Evolutionary conservation across 2,888 invertebrate species (phyloP).

Genomic region (Agriopis leucophaearia): DNA sequence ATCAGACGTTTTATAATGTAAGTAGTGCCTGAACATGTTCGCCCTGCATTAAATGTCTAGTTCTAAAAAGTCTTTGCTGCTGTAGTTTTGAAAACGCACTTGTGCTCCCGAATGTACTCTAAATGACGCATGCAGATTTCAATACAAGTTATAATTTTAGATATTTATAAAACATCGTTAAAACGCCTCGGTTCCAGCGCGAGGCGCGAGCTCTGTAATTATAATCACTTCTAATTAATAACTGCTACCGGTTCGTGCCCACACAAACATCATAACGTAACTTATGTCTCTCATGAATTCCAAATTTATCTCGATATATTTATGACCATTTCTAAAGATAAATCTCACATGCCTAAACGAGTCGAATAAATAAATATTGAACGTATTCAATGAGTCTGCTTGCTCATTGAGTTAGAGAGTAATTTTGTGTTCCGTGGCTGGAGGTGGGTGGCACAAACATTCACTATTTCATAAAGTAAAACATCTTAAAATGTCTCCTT

Average conservation of each 20-base stretch:
- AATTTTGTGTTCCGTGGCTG: conserved; percentile 38
- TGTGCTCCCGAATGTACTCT: conserved; percentile 49
- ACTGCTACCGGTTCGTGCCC: conserved; percentile 27
- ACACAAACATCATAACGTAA: conserved; percentile 18
- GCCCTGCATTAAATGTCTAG: too few species aligned
- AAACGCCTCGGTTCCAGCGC: conserved; percentile 50
- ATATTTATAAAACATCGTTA: conserved; percentile 60
- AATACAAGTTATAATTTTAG: conserved; percentile 69
- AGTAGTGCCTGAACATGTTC: too few species aligned
- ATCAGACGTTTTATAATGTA: too few species aligned
- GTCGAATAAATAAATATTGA: conserved; percentile 39
- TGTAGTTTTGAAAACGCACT: neutral
- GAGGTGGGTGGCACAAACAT: conserved; percentile 62
- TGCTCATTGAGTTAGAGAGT: conserved; percentile 30
- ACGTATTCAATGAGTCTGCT: conserved; percentile 43
- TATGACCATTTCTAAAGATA: conserved; percentile 35
- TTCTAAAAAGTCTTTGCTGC: too few species aligned
- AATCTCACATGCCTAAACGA: conserved; percentile 28
- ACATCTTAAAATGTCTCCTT: conserved; percentile 55
- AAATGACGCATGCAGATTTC: conserved; percentile 70
- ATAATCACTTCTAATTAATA: conserved; percentile 29
- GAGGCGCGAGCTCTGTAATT: conserved; percentile 28
- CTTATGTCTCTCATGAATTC: conserved; percentile 33
- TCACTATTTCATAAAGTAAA: conserved; percentile 60
- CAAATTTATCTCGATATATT: conserved; percentile 33